Base-by-base conservation (phyloP, 35 echinoderm and acorn worm genomes). In the Apostichopus japonicus region DNA sequence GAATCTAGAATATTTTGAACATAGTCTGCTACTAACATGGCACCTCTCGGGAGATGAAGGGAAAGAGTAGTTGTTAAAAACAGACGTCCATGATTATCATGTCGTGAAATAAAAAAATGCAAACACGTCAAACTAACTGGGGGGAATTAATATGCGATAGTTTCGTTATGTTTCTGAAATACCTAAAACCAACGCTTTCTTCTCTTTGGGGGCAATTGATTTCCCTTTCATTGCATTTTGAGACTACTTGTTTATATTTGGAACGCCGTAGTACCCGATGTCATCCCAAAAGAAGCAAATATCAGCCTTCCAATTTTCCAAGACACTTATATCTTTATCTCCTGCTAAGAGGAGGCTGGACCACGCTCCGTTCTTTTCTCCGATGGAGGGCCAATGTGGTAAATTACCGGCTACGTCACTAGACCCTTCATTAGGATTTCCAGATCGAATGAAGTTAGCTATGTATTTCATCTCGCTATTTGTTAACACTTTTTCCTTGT, bases 391-490 rank as follows among this genome's bases (percentile, higher is more conserved):
- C 88, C 88, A 90, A 16, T 77, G 6, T 9, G 51, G 72, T 90
- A 77, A 23, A 24, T 4, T 53, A 10, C 53, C 53, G 10, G 8
- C 58, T 58, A 27, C 22, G 55, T n/a, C 14, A 44, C 33, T 44
- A 44, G 33, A 44, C 51, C 77, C 54, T 67, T 73, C 54, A 55
- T 95, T 95, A 15, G 94, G 94, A 72, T 95, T 77, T 5, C 91
- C 94, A 54, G 84, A 71, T 19, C 79, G 94, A 24, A 90, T 72
- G 55, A 95, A 92, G 77, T 90, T 95, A 4, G 72, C 91, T 19
- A 76, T 83, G 27, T 95, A 95, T n/a, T 67, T 63, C 75, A 90
- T 75, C 56, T 90, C 80, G 19, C 77, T 79, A 15, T 88, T 24
- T 23, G 53, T 52, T 17, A 93, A n/a, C 19, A 3, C 70, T 24